Conservation (phyloP, 2,888 invertebrate genomes). For the Noctua comes region DNA sequence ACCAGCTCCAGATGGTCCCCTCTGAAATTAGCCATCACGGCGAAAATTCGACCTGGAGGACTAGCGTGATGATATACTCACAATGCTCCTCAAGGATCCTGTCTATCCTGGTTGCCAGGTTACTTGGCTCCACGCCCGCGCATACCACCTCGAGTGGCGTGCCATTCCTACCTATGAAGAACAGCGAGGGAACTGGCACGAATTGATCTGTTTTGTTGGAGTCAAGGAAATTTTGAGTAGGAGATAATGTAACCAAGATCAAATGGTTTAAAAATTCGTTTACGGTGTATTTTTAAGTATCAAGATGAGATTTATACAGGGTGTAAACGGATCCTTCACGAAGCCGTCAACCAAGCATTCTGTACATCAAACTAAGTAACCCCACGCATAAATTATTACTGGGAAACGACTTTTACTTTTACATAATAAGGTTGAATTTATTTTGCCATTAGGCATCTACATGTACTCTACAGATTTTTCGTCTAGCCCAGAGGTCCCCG, state of each 20-base stretch:
- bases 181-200: slow-evolving; percentile 95
- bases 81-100: slow-evolving; percentile 90
- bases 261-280: background rate
- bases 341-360: no score
- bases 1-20: no score
- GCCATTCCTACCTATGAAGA: slow-evolving; percentile 96
- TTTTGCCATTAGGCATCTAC: no score
- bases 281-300: no score
- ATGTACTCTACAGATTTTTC: slow-evolving; percentile 38
- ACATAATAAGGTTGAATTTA: no score
- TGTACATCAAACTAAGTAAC: no score
- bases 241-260: background rate
- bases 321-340: no score
- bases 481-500: slow-evolving; percentile 39
- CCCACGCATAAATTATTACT: no score
- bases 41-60: no score
- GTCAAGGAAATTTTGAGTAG: slow-evolving; percentile 60
- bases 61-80: slow-evolving; percentile 69
- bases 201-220: slow-evolving; percentile 90
- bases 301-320: no score
- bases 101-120: slow-evolving; percentile 92
- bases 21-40: no score
- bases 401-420: no score
- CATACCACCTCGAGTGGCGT: slow-evolving; percentile 94
- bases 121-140: slow-evolving; percentile 88